These are phyloP conservation scores for Centrocercus urophasianus DNA, from an alignment of 2,113 vertebrate genomes.

Conservation along the genomic window DNA sequence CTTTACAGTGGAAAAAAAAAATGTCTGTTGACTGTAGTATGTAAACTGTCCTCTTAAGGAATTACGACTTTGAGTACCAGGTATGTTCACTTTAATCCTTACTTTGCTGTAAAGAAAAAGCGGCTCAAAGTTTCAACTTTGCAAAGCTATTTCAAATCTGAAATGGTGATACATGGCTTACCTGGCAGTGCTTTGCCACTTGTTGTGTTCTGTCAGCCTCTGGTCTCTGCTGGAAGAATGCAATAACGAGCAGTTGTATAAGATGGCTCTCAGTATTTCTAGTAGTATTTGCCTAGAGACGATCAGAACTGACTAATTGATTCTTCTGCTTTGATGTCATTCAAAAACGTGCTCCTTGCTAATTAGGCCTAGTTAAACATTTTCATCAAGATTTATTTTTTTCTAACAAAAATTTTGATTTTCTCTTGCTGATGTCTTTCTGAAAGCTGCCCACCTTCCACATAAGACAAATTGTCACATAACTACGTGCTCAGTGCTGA, in stretches of 20 bases:
- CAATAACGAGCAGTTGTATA: neutral
- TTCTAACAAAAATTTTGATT: neutral
- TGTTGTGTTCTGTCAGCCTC: neutral
- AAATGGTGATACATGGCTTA: neutral
- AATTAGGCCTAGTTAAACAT: neutral
- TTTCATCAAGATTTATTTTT: neutral
- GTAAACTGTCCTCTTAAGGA: neutral
- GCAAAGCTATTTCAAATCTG: neutral
- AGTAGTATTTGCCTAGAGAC: neutral
- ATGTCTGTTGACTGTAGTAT: neutral
- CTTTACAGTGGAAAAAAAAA: neutral
- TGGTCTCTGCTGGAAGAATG: neutral
- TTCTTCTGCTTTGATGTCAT: neutral
- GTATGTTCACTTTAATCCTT: neutral
- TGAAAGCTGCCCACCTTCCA: neutral
- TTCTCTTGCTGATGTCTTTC: neutral
- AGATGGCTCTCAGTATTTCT: neutral
- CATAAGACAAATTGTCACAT: neutral
- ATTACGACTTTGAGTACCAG: neutral
- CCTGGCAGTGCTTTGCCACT: neutral
- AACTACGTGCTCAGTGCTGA: neutral
- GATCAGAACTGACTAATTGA: neutral
- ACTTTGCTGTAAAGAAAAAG: neutral
- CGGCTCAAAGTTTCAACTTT: neutral
- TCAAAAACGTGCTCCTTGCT: neutral